Evolutionary conservation across 2,888 invertebrate species (phyloP), one percentile per base, ranked within the genome.

Genomic region (Patella caerulea): DNA sequence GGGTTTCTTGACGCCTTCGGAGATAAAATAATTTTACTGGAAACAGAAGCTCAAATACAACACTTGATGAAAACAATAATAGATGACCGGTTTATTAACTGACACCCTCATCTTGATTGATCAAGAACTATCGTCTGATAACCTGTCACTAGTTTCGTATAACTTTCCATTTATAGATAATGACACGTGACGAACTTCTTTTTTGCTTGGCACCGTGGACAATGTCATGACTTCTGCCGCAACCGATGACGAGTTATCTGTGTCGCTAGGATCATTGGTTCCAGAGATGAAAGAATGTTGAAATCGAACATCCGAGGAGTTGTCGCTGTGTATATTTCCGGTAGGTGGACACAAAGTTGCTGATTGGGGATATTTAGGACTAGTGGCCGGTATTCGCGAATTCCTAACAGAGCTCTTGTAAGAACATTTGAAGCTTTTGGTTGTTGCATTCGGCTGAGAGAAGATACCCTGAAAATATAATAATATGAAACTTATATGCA

Each of bases 151-250:
- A 11, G 65, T 65, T 11, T 65, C 65, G 24, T 65, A 65, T 65
- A 65, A 65, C 24, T 19, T 24, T 24, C 65, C 65, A 24, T 65
- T 65, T 65, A 65, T 24, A 65, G 65, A 65, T 65, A 65, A 65
- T 15, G 65, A 65, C 19, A 65, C 65, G 24, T 65, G 65, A 15
- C 65, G 65, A 19, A 9, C 11, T 24, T 11, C 24, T 65, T 24
- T 65, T n/a, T 65, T 19, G 19, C 7, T n/a, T 2, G 65, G 19
- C 19, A 65, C 65, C 12, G 19, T 15, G 24, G 65, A 24, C 65
- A 65, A 24, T 11, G 19, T 65, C 65, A 65, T 65, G 12, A 65
- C 65, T 19, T 65, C 65, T 12, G 19, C 24, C 19, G 24, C 24
- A 24, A 65, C 65, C 11, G 65, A 65, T 65, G 65, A 65, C 24